Conservation (phyloP, 2,797 vertebrate species). For the Micromesistius poutassou region DNA sequence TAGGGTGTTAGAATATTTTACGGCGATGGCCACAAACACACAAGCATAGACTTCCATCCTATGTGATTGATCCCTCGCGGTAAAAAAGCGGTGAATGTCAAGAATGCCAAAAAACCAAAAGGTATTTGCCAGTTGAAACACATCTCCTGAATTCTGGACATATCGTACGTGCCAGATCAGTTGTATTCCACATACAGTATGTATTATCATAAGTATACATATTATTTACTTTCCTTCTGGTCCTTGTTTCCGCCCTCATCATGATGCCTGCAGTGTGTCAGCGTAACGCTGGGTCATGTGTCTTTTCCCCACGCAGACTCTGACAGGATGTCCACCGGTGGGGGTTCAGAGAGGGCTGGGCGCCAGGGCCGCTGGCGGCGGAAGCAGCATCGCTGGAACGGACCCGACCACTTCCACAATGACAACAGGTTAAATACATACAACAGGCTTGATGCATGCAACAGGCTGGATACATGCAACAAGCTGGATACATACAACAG, state of each 20-base stretch:
- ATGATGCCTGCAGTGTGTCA: not conserved
- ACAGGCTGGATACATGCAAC: not conserved
- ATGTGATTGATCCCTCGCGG: not conserved
- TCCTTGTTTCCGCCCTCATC: not conserved
- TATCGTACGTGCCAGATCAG: too few species aligned
- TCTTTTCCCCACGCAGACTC: constrained; percentile 42
- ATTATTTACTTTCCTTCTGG: not conserved
- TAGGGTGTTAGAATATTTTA: not conserved
- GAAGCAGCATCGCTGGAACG: constrained; percentile 80
- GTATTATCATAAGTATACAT: not conserved
- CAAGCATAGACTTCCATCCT: not conserved
- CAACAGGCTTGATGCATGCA: not conserved
- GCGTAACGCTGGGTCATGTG: constrained; percentile 11
- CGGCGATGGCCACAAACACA: not conserved
- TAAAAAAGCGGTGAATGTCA: not conserved
- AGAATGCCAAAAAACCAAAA: not conserved
- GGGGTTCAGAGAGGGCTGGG: constrained; percentile 56
- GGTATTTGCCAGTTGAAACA: not conserved
- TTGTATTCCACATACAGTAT: not conserved
- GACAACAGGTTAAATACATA: constrained; percentile 71
- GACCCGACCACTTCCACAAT: constrained; percentile 79
- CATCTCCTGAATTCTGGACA: too few species aligned
- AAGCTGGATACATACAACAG: not conserved
- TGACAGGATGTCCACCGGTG: constrained; percentile 67
- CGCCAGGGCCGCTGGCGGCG: constrained; percentile 84